phyloP scores from a whole-genome alignment of 2,113 vertebrate species.

The Merops nubicus region DNA sequence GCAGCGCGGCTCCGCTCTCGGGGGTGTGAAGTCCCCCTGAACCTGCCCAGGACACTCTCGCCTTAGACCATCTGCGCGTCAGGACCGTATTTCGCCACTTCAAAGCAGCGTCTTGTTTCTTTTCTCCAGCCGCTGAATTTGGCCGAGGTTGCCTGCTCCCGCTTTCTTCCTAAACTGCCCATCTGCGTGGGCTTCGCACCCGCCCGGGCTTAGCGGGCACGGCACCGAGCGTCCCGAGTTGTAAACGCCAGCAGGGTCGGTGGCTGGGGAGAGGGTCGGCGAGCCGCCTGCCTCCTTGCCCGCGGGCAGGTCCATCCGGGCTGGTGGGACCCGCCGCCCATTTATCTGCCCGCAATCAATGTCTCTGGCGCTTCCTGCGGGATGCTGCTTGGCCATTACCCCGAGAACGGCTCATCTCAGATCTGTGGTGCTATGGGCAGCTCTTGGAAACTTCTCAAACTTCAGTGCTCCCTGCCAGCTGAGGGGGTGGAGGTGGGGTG shows the following conservation, averaged over 20 bases:
- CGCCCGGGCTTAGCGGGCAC: background rate
- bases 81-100: background rate
- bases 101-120: background rate
- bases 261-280: background rate
- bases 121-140: background rate
- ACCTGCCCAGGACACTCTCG: background rate
- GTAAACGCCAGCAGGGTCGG: background rate
- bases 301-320: background rate
- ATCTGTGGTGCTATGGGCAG: background rate
- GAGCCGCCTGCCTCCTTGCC: background rate
- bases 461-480: background rate
- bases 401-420: accelerated
- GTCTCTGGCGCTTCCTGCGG: background rate
- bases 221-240: background rate
- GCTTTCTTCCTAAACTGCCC: background rate
- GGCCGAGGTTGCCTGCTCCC: background rate
- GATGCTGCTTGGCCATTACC: accelerated
- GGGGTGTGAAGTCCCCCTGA: background rate
- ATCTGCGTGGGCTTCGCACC: background rate
- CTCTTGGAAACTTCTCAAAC: background rate
- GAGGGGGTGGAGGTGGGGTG: background rate
- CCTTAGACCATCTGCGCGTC: background rate
- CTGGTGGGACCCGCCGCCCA: background rate
- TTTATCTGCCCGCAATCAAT: background rate
- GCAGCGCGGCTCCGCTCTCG: background rate